Conservation (phyloP, 2,888 invertebrate genomes). For the Neelides folsomi region DNA sequence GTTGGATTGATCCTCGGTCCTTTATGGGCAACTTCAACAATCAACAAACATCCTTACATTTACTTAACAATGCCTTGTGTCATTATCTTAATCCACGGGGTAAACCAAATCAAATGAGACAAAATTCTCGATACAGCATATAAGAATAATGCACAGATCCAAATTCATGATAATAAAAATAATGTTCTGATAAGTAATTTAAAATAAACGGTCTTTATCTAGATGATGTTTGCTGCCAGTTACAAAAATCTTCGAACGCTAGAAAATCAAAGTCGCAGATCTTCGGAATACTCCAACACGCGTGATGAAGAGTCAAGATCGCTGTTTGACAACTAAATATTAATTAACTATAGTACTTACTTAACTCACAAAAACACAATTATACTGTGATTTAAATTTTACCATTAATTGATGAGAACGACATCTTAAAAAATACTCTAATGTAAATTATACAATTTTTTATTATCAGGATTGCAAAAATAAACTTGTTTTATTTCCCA, state of each 20-base stretch:
- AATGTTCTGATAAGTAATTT: no score
- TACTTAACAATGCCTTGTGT: constrained; percentile 13
- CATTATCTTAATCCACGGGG: constrained; percentile 14
- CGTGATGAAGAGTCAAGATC: neutral
- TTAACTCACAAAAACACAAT: neutral
- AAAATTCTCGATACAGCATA: no score
- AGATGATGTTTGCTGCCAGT: constrained; percentile 1
- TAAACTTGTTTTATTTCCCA: no score
- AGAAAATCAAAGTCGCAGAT: neutral
- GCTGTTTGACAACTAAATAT: neutral
- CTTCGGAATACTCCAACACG: neutral
- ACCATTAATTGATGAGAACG: no score
- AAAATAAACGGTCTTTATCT: no score
- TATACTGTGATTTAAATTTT: neutral
- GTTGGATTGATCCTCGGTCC: constrained; percentile 31
- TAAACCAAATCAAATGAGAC: no score
- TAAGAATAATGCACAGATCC: no score
- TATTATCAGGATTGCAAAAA: no score
- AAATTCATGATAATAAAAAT: no score
- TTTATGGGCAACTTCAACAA: constrained; percentile 25
- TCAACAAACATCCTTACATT: constrained; percentile 9
- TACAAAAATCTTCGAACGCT: neutral
- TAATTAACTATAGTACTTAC: no score
- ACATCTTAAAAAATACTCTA: no score
- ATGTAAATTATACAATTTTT: no score